Evolutionary conservation across 2,888 invertebrate genomes (phyloP), one percentile per base, ranked within the genome.

Genomic region (Biston betularia): DNA sequence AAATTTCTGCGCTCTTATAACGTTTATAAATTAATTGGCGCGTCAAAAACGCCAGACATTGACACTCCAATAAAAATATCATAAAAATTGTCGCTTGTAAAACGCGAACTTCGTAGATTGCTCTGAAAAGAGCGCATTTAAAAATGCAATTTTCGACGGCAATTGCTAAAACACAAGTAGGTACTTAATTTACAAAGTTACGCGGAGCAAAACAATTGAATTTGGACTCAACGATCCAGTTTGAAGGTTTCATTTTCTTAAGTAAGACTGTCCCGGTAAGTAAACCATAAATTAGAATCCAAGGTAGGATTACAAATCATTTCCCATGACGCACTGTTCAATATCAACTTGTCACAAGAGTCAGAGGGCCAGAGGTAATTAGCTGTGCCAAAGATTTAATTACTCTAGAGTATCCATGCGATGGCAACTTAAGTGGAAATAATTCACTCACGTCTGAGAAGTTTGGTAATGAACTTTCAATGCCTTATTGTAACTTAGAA

Each of bases 61-160:
- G 14, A 12, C 55, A 55, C 38, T 65, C 66, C 57, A 56, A 56
- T 73, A 57, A 71, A 74, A 65, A 33, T 38, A 65, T 60, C 53
- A 61, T 73, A 75, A 75, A 75, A 50, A 71, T 57, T 15, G 40
- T 46, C 44, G 57, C 64, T 53, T 58, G 46, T 72, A 65, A 71
- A 72, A 70, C 61, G 50, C 52, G 58, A 59, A 45, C 33, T 49
- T 46, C 46, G 46, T 14, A 35, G 50, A 46, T 61, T 48, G 48
- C 38, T 48, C 42, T 4, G 40, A 34, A 60, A 55, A 54, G 44
- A 46, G 54, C 42, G 34, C 60, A 52, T 44, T 60, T 52, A 34
- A 44, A 60, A 60, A 52, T 60, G 59, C 50, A 60, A 60, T 52
- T 59, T 61, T 48, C 24, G 12, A 49, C 42, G n/a, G 49, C 33